A percentile compares a stretch with the other conserved stretches of the same genome.
Conservation (phyloP, 2,113 vertebrate species). For the Fregata magnificens region DNA sequence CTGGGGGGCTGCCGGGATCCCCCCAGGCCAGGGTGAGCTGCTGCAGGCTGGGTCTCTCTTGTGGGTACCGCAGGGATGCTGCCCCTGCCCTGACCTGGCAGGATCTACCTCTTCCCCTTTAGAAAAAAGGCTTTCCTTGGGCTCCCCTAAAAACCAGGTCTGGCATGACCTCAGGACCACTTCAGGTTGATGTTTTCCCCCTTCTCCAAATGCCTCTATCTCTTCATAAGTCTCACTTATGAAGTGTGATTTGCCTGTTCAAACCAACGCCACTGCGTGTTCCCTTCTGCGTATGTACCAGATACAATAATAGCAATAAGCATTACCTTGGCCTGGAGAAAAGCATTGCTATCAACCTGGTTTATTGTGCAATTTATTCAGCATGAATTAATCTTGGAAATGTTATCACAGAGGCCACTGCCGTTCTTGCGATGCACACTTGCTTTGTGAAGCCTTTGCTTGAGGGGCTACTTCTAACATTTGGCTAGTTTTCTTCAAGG, state of each 20-base stretch:
- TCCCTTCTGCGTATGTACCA: neutral
- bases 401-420: slow-evolving; percentile 24
- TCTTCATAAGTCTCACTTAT: neutral
- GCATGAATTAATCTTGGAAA: slow-evolving; percentile 41
- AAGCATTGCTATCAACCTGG: neutral
- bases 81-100: neutral
- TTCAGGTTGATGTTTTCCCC: neutral
- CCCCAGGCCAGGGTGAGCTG: neutral
- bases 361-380: slow-evolving; percentile 23
- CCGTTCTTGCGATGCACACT: neutral
- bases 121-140: neutral
- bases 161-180: neutral
- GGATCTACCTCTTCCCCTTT: neutral
- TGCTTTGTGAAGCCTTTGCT: slow-evolving; percentile 55
- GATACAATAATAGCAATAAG: neutral
- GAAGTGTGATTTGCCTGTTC: neutral
- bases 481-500: slow-evolving; percentile 31
- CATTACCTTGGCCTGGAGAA: neutral
- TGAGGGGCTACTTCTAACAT: slow-evolving; percentile 26
- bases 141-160: neutral
- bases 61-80: fast-evolving
- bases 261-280: fast-evolving
- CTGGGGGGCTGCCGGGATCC: neutral
- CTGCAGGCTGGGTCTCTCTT: neutral
- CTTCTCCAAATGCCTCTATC: neutral